Evolutionary conservation across 2,888 invertebrate species (phyloP), one percentile per base, ranked within the genome.

Genomic region (Lochmaea capreae): DNA sequence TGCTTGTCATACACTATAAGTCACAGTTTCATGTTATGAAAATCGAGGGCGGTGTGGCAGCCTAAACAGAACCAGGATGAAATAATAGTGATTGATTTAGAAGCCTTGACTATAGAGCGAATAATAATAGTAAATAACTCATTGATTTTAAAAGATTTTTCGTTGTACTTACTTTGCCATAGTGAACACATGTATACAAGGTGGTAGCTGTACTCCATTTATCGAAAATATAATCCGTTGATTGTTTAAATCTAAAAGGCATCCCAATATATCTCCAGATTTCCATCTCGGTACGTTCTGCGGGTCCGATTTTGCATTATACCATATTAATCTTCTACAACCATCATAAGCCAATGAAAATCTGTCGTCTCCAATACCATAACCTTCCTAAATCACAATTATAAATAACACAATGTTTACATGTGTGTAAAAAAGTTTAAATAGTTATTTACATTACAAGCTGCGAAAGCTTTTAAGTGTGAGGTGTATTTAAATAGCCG

Each of bases 341-440:
- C 98, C 98, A 87, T 98, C 98, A 86, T 96, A 97, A 0, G 97
- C 94, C 75, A 97, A 88, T 0, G 97, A 97, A 88, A 91, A 95
- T 77, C 93, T 90, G 84, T 97, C 97, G 84, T 97, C 97, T 8
- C 97, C 97, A 74, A 97, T 96, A n/a, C 97, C 97, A 88, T 94
- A 97, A 0, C 97, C 97, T 85, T 97, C 97, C 95, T 96, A 85
- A 46, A 65, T 43, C n/a, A 42, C 2, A 33, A 18, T 43, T 66
- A 18, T 62, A 8, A 4, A 54, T 16, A 46, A 70, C 49, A 33
- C 12, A 12, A 9, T 57, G 26, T 26, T 18, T n/a, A 57, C n/a
- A 14, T 18, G 8, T 18, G 8, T 10, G 16, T 33, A 52, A 57
- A 2, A 10, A 65, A n/a, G n/a, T n/a, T n/a, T n/a, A n/a, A n/a